phyloP scores from a whole-genome alignment of 2,797 vertebrate species.

The Zenarchopterus dispar region DNA sequence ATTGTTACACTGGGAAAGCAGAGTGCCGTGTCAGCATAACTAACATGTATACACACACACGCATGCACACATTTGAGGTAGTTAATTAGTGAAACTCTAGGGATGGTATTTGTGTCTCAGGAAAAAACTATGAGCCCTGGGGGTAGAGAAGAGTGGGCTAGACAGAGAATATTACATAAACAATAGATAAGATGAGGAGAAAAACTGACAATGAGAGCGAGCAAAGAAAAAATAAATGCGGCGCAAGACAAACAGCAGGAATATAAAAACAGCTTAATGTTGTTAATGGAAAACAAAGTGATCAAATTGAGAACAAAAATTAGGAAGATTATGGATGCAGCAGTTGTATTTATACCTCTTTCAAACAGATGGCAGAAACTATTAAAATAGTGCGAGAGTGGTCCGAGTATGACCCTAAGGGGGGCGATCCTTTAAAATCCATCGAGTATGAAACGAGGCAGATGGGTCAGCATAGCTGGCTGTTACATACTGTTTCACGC shows the following conservation, averaged over 20 bases:
- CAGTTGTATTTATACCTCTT: too few species aligned
- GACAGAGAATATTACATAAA: constrained; percentile 46
- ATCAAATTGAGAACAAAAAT: constrained; percentile 3
- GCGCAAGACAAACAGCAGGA: constrained; percentile 22
- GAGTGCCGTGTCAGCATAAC: constrained; percentile 28
- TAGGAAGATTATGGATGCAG: constrained; percentile 6
- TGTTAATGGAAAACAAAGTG: not conserved
- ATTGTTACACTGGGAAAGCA: constrained; percentile 61
- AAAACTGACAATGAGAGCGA: constrained; percentile 31
- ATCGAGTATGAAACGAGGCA: too few species aligned
- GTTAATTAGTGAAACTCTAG: constrained; percentile 67
- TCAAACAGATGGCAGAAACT: too few species aligned
- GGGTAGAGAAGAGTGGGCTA: constrained; percentile 48
- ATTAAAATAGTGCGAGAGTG: too few species aligned
- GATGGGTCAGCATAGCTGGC: too few species aligned
- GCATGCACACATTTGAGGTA: constrained; percentile 28
- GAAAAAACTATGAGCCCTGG: constrained; percentile 59
- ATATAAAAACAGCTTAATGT: constrained; percentile 5
- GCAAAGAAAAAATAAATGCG: constrained; percentile 12
- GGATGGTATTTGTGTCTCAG: constrained; percentile 71
- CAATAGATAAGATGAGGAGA: constrained; percentile 18
- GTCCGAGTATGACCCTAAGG: too few species aligned
- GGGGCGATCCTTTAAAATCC: too few species aligned
- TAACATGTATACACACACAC: constrained; percentile 8
- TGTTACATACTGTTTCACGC: too few species aligned